A percentile compares a stretch with the other conserved stretches of the same genome.
These are phyloP conservation scores for Trematomus loennbergii DNA, from an alignment of 2,113 vertebrate species.

Conservation along the genomic window DNA sequence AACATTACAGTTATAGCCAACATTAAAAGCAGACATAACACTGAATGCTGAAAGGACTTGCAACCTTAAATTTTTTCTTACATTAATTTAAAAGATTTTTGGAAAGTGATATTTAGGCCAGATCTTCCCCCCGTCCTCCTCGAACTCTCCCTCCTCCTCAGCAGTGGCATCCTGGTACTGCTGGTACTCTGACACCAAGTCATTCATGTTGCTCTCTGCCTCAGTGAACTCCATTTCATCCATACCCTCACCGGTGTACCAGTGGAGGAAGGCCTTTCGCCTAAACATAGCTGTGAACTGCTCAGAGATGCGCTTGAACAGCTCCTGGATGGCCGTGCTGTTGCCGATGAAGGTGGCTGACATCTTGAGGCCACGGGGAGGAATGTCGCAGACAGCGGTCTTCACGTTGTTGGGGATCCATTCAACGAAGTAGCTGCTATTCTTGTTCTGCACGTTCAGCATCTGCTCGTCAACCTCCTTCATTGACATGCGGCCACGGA, in stretches of 20 bases:
- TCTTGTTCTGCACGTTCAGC: slow-evolving; percentile 95
- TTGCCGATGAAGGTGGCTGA: slow-evolving; percentile 93
- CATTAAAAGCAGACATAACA: no score
- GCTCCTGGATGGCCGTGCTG: slow-evolving; percentile 95
- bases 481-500: slow-evolving; percentile 89
- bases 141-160: slow-evolving; percentile 96
- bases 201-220: slow-evolving; percentile 95
- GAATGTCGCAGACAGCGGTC: slow-evolving; percentile 92
- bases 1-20: no score
- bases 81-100: background rate
- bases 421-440: slow-evolving; percentile 95
- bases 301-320: slow-evolving; percentile 95
- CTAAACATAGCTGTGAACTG: slow-evolving; percentile 95
- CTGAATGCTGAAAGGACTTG: no score
- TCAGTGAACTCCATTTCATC: slow-evolving; percentile 96
- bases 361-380: slow-evolving; percentile 93
- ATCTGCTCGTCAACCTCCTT: slow-evolving; percentile 91
- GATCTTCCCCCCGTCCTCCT: slow-evolving; percentile 86
- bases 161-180: slow-evolving; percentile 98
- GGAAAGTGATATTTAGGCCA: slow-evolving; percentile 68
- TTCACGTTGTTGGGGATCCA: slow-evolving; percentile 97
- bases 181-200: slow-evolving; percentile 97
- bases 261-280: slow-evolving; percentile 93
- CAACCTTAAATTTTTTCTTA: no score
- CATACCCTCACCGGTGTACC: slow-evolving; percentile 94